Base-by-base conservation (phyloP, 2,888 invertebrate genomes). In the Chironomus riparius region DNA sequence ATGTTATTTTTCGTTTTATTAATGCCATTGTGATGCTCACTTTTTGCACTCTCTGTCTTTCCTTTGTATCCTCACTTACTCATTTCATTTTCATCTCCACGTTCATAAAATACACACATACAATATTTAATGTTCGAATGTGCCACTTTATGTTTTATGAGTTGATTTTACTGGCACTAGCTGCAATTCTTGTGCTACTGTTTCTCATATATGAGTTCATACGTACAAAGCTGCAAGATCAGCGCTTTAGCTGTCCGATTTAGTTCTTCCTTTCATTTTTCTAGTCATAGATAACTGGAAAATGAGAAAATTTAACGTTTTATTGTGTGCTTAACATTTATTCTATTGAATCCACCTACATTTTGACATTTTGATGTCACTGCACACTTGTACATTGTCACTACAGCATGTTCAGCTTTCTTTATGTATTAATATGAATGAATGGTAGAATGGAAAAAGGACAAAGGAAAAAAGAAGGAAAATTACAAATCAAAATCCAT, bases 1-100 rank as follows among this genome's bases (percentile, higher is more conserved):
- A 74, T 73, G 74, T 47, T 68, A 47, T 62, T 21, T 74, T 68
- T 68, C 18, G 61, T 15, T 65, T 65, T 65, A 65, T 65, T 65
- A 22, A 65, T 65, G 65, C 65, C 22, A 65, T 65, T 65, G 65
- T 65, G 65, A 56, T 24, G 28, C 38, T 68, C 68, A 68, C 38
- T 28, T 65, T 65, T 22, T 13, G 21, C 18, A 13, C 65, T 22
- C 22, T 65, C 65, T 21, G 65, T 24, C 21, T 65, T 47, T 47
- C 18, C 68, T 38, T 38, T 38, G 38, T 10, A 38, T 38, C 38
- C 28, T 28, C 65, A 65, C 22, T 38, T 38, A 38, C 56, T 56
- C 56, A 50, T 50, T 50, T 50, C 50, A 50, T 50, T 50, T 50
- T 50, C 50, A 56, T 56, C 56, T 56, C 56, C 18, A 65, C 62